A percentile compares a stretch with the other conserved stretches of the same genome.
phyloP scores from a whole-genome alignment of 2,797 vertebrate genomes.

The Lutjanus argentimaculatus region DNA sequence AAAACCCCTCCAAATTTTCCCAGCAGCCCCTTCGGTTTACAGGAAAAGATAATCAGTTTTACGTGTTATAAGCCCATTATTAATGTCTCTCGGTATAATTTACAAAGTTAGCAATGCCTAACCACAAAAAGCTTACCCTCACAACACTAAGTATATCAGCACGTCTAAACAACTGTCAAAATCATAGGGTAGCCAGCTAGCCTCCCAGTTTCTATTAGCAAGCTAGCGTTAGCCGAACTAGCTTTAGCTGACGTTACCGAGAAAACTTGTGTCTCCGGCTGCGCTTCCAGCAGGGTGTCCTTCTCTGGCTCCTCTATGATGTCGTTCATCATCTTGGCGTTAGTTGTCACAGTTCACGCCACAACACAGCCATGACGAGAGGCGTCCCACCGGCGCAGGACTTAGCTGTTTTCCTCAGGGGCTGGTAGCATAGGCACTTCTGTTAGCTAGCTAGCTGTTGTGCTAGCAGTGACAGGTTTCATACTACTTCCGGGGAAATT shows the following conservation, averaged over 20 bases:
- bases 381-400: conserved; percentile 12
- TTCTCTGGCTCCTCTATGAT: conserved; percentile 86
- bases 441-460: conserved; percentile 4
- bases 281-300: conserved; percentile 73
- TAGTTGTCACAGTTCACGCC: conserved; percentile 65
- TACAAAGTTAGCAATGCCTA: neutral
- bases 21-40: neutral
- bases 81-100: neutral
- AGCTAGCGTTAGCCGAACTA: conserved; percentile 41
- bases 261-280: conserved; percentile 59
- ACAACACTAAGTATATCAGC: rapidly evolving
- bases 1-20: neutral
- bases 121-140: rapidly evolving
- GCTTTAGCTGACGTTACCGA: conserved; percentile 70
- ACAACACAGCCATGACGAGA: conserved; percentile 57
- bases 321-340: conserved; percentile 84
- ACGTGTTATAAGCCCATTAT: neutral
- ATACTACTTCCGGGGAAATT: conserved; percentile 31
- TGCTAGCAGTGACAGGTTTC: neutral
- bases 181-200: conserved; percentile 27
- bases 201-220: conserved; percentile 35
- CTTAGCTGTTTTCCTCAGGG: conserved; percentile 9
- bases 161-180: conserved; percentile 27
- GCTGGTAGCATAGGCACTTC: conserved; percentile 43
- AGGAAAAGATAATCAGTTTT: neutral